These are phyloP conservation scores for Leptatherina wallacei DNA, from an alignment of 2,797 vertebrate species.

Conservation along the genomic window DNA sequence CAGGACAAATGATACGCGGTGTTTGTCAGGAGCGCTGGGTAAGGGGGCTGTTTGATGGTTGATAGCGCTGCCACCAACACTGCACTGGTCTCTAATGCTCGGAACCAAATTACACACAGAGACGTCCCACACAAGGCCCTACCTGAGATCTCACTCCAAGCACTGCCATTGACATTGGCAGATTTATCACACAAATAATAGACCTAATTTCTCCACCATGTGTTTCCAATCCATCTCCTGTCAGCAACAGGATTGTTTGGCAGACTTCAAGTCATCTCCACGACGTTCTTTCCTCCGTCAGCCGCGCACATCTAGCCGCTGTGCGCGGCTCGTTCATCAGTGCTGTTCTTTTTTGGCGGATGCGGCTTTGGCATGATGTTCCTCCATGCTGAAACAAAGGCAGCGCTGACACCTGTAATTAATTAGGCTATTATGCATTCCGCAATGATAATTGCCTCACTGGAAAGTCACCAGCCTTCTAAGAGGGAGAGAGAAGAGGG, in stretches of 20 bases:
- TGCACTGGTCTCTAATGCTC: background rate
- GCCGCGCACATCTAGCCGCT: slow-evolving; percentile 40
- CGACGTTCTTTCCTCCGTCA: slow-evolving; percentile 29
- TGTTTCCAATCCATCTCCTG: slow-evolving; percentile 68
- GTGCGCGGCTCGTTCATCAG: slow-evolving; percentile 76
- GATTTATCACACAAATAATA: slow-evolving; percentile 72
- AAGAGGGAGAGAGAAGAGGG: slow-evolving; percentile 80
- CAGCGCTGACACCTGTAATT: slow-evolving; percentile 98
- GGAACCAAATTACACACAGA: slow-evolving; percentile 44
- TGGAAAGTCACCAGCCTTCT: slow-evolving; percentile 98
- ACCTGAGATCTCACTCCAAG: slow-evolving; percentile 56
- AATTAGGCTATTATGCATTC: slow-evolving; percentile 99
- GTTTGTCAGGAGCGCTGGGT: slow-evolving; percentile 52
- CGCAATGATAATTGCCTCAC: slow-evolving; percentile 99
- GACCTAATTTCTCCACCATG: slow-evolving; percentile 62
- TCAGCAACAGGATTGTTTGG: slow-evolving; percentile 51
- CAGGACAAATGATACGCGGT: slow-evolving; percentile 71
- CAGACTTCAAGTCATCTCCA: slow-evolving; percentile 52
- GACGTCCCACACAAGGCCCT: slow-evolving; percentile 16
- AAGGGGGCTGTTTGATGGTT: slow-evolving; percentile 43
- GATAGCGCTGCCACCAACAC: slow-evolving; percentile 52
- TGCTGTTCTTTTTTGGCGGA: slow-evolving; percentile 73
- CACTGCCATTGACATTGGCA: slow-evolving; percentile 42
- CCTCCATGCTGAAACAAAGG: slow-evolving; percentile 94
- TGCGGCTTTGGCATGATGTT: slow-evolving; percentile 90